These are phyloP conservation scores for Alligator mississippiensis DNA, from an alignment of 2,113 vertebrate species.

Conservation along the genomic window DNA sequence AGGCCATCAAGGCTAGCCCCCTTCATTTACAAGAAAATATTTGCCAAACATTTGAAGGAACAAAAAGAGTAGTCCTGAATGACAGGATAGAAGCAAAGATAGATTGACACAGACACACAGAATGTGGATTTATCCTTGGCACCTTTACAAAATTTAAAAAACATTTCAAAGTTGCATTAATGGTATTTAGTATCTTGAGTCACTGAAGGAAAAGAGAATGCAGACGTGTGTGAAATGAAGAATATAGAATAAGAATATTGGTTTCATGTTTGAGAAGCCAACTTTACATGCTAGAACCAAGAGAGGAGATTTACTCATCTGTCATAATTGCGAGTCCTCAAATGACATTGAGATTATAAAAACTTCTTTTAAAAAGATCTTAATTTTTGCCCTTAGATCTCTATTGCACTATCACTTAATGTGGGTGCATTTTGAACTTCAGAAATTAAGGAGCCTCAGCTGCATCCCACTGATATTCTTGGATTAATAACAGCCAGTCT, in stretches of 20 bases:
- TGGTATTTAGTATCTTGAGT: background rate
- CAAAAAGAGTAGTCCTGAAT: background rate
- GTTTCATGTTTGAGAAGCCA: constrained; percentile 47
- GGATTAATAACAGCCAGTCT: constrained; percentile 61
- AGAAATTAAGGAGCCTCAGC: constrained; percentile 67
- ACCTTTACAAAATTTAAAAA: background rate
- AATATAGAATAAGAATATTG: constrained; percentile 26
- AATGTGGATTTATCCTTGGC: background rate
- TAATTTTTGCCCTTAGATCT: constrained; percentile 48
- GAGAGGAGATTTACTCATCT: constrained; percentile 48
- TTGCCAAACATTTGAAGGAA: background rate
- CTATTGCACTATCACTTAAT: constrained; percentile 41
- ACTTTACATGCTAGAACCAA: constrained; percentile 48
- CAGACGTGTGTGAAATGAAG: background rate
- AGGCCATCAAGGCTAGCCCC: too few relatives aligned
- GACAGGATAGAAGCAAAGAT: background rate
- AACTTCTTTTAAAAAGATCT: background rate
- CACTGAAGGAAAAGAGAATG: background rate
- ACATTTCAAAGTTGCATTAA: background rate
- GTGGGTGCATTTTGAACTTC: constrained; percentile 46
- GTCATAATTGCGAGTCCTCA: constrained; percentile 50
- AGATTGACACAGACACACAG: background rate
- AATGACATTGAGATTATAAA: constrained; percentile 64
- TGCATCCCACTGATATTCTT: constrained; percentile 42
- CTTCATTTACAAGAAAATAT: too few relatives aligned